Percentiles rank a stretch among this genome's conserved stretches.
Conservation (phyloP, 2,888 invertebrate genomes). For the Parnassius orleans region DNA sequence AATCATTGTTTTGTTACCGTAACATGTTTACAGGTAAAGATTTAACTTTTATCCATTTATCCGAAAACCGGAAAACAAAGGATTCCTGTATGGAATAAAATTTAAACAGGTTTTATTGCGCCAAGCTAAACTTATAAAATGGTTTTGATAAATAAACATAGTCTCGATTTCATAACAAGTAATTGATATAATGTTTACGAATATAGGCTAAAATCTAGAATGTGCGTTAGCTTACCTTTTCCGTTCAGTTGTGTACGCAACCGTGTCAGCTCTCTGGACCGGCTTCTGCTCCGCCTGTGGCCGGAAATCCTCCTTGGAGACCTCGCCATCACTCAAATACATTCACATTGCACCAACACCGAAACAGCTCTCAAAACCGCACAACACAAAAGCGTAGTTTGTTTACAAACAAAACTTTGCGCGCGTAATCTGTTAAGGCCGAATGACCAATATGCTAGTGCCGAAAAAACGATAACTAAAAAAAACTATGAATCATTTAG, state of each 20-base stretch:
- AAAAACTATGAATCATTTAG: neutral
- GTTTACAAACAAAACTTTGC: constrained; percentile 21
- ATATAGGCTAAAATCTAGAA: no score
- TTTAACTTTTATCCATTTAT: no score
- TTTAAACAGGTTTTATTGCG: no score
- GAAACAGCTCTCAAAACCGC: neutral
- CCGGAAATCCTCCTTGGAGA: constrained; percentile 66
- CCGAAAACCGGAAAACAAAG: no score
- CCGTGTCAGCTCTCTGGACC: constrained; percentile 62
- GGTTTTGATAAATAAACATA: no score
- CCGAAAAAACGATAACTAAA: neutral
- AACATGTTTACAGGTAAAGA: no score
- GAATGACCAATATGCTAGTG: neutral
- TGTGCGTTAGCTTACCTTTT: constrained; percentile 52
- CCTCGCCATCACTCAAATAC: constrained; percentile 56
- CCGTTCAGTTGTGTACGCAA: constrained; percentile 64
- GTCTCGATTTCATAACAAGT: no score
- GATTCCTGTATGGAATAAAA: no score
- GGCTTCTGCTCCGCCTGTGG: constrained; percentile 60
- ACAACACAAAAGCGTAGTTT: constrained; percentile 3
- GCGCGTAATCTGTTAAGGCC: constrained; percentile 16
- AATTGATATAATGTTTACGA: no score
- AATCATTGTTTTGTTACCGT: no score
- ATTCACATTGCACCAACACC: constrained; percentile 28
- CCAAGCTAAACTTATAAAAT: no score